These are phyloP conservation scores for Leptopilina myrica DNA, from an alignment of 2,888 invertebrate genomes.

Conservation along the genomic window DNA sequence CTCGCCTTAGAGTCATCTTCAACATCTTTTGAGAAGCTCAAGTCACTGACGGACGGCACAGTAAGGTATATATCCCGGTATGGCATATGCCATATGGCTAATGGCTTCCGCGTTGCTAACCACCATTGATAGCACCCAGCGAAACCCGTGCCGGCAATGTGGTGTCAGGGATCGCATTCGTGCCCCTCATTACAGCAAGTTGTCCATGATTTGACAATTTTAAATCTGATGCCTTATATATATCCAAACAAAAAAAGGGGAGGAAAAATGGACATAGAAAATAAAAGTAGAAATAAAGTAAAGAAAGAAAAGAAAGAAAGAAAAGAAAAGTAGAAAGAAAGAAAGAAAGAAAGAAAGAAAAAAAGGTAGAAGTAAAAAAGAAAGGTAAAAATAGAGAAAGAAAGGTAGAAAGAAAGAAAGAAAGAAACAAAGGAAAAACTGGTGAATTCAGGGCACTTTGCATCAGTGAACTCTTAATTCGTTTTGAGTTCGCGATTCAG, in stretches of 20 bases:
- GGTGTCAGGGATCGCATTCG: constrained; percentile 65
- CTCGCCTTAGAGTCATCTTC: neutral
- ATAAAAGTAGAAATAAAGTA: too few relatives aligned
- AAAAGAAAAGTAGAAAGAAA: too few relatives aligned
- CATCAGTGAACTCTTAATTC: constrained; percentile 29
- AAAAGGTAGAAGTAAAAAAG: too few relatives aligned
- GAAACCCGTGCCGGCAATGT: constrained; percentile 52
- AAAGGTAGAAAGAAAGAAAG: too few relatives aligned
- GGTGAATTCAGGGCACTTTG: neutral
- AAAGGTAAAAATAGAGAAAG: too few relatives aligned
- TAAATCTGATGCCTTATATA: neutral
- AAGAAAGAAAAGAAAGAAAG: too few relatives aligned
- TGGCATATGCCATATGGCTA: constrained; percentile 72
- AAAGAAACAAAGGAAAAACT: too few relatives aligned
- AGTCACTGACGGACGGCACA: constrained; percentile 44
- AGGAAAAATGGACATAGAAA: too few relatives aligned
- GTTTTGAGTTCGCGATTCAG: neutral
- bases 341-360: too few relatives aligned
- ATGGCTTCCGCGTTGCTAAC: constrained; percentile 73
- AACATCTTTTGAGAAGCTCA: constrained; percentile 13
- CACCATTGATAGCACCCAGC: constrained; percentile 69
- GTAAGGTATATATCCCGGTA: constrained; percentile 52
- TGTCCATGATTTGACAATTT: constrained; percentile 41
- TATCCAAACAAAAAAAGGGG: too few relatives aligned
- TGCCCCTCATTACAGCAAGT: constrained; percentile 61